Evolutionary conservation across 35 echinoderm and acorn worm genomes (phyloP).

Genomic region (Ptychodera flava): DNA sequence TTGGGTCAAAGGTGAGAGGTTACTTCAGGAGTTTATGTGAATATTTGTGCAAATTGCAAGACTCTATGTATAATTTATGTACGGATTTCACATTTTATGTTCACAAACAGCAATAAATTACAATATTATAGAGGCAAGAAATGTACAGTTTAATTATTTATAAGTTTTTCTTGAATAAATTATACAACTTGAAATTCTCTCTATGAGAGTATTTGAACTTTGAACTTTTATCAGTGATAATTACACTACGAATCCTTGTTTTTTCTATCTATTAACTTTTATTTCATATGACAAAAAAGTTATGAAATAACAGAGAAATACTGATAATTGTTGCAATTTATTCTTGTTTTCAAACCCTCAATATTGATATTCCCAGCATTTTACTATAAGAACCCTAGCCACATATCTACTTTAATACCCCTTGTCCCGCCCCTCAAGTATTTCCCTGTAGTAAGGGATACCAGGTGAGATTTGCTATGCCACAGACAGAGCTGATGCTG

Average conservation of each 20-base stretch:
- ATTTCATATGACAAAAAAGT: neutral
- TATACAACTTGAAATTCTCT: conserved; percentile 2
- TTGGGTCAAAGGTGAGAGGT: neutral
- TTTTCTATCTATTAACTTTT: neutral
- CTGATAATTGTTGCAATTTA: neutral
- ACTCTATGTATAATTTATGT: neutral
- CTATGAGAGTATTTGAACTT: neutral
- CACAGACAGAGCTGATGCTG: too few relatives aligned
- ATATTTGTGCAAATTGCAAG: too few relatives aligned
- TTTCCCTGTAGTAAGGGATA: too few relatives aligned
- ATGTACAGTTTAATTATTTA: neutral
- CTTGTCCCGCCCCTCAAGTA: too few relatives aligned
- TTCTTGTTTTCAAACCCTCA: too few relatives aligned
- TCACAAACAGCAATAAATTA: neutral
- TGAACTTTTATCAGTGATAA: neutral
- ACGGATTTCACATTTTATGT: neutral
- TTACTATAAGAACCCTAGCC: too few relatives aligned
- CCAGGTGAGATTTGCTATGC: too few relatives aligned
- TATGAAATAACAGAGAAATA: neutral
- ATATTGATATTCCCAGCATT: too few relatives aligned
- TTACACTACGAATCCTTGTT: neutral
- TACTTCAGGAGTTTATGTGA: too few relatives aligned
- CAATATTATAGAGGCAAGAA: neutral
- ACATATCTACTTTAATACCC: too few relatives aligned
- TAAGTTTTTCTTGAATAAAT: conserved; percentile 2